Evolutionary conservation across 2,113 vertebrate species (phyloP), one percentile per base, ranked within the genome.

Genomic region (Salvator merianae): DNA sequence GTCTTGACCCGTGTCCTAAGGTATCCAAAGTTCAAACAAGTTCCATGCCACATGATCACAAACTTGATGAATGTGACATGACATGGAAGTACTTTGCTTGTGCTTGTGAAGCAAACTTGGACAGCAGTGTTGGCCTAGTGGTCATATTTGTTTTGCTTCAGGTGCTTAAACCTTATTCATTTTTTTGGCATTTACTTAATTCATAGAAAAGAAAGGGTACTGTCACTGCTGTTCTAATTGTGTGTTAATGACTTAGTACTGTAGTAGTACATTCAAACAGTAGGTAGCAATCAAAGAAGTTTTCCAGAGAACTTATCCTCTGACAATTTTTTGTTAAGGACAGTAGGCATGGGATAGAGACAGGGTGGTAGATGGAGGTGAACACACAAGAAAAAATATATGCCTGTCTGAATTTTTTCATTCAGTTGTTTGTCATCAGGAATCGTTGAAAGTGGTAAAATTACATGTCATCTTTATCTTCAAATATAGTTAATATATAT

Each of bases 391-490:
- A 77, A 87, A 86, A 73, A 32, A 79, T 62, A 77, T 80, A 68
- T 71, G 32, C 26, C 30, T 70, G 28, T 53, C 68, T 86, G 77
- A 12, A 14, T 88, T 88, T 88, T 47, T 38, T 1, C 4, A 47
- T n/a, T 43, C 65, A 24, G 12, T 66, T 50, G 4, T 68, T 28
- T 89, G 65, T 89, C 75, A 79, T 79, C 75, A 16, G 32, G 69
- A 26, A 88, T 92, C 82, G 91, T 79, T 92, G 76, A 86, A 87
- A 79, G 81, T 30, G 84, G 66, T 86, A 87, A 87, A 90, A 79
- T 93, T 93, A 91, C 59, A 4, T 86, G 71, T 76, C 77, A 92
- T 90, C 86, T 87, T 59, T 93, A 86, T 84, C 86, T 93, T 93
- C 93, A 94, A 88, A 88, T 91, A 63, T 82, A 86, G 75, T 70